A percentile compares a stretch with the other conserved stretches of the same genome.
Conservation (phyloP, 2,888 invertebrate species). For the Heteromurus nitidus region DNA sequence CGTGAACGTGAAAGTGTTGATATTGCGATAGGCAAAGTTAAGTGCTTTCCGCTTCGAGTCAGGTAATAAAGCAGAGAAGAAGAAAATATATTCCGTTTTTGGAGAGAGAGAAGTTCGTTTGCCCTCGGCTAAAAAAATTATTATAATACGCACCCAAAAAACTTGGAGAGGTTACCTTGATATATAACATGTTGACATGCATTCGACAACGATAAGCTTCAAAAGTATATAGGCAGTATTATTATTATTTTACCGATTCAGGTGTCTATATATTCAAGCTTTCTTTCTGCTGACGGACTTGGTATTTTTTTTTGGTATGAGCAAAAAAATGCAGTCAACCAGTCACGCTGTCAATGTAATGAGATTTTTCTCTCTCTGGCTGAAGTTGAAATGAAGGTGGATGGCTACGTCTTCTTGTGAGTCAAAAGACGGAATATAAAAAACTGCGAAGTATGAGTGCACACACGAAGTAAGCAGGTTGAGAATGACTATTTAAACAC, state of each 20-base stretch:
- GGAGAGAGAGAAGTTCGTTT: not conserved
- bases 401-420: not conserved
- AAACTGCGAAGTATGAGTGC: not conserved
- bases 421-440: not conserved
- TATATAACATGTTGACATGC: not conserved
- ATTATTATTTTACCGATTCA: too few relatives aligned
- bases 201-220: not conserved
- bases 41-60: not conserved
- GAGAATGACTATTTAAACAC: not conserved
- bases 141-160: not conserved
- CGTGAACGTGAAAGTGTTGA: not conserved
- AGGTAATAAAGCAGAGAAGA: slow-evolving; percentile 17
- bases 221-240: not conserved
- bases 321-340: not conserved
- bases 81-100: too few relatives aligned
- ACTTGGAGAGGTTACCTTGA: not conserved
- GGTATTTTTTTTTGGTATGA: not conserved
- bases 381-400: not conserved
- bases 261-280: too few relatives aligned
- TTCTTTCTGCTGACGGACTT: not conserved
- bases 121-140: not conserved
- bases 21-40: not conserved
- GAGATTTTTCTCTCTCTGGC: not conserved
- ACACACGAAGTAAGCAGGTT: not conserved
- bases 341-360: not conserved